Evolutionary conservation across 2,797 vertebrate species (phyloP).

Genomic region (Urosaurus nigricauda): DNA sequence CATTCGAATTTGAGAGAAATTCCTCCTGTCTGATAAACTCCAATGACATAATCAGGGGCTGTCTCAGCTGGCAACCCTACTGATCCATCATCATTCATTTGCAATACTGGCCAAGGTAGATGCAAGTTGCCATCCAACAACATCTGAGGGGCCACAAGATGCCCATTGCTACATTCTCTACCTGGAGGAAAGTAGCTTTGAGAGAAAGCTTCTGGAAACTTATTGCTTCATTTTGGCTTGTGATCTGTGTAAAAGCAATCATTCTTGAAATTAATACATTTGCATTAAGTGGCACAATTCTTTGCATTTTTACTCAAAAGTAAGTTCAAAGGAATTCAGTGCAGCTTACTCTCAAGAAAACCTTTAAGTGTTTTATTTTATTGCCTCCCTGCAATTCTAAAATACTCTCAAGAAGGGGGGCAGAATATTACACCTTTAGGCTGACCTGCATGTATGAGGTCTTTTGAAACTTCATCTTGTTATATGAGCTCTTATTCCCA

Average conservation of each 20-base stretch:
- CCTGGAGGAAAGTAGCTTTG: not conserved
- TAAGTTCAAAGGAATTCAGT: not conserved
- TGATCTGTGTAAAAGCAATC: not conserved
- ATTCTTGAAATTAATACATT: not conserved
- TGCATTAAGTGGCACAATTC: not conserved
- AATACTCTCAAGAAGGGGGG: not conserved
- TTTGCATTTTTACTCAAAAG: not conserved
- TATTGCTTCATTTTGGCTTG: not conserved
- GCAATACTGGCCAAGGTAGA: not conserved
- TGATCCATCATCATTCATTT: too few species aligned
- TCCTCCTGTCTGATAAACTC: too few species aligned
- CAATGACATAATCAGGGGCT: too few species aligned
- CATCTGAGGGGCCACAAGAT: not conserved
- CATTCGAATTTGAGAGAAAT: too few species aligned
- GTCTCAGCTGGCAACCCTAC: too few species aligned
- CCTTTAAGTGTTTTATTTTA: not conserved
- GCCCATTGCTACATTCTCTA: not conserved
- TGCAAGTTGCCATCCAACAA: not conserved
- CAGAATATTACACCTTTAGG: not conserved
- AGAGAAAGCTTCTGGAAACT: not conserved
- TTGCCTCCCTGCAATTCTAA: not conserved
- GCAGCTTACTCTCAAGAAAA: not conserved
- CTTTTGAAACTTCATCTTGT: constrained; percentile 22
- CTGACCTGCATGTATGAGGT: constrained; percentile 18
- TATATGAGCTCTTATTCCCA: constrained; percentile 2